Percentiles rank a stretch among this genome's conserved stretches.
phyloP scores from a whole-genome alignment of 53 echinoderm and acorn worm species.

The Holothuria leucospilota region DNA sequence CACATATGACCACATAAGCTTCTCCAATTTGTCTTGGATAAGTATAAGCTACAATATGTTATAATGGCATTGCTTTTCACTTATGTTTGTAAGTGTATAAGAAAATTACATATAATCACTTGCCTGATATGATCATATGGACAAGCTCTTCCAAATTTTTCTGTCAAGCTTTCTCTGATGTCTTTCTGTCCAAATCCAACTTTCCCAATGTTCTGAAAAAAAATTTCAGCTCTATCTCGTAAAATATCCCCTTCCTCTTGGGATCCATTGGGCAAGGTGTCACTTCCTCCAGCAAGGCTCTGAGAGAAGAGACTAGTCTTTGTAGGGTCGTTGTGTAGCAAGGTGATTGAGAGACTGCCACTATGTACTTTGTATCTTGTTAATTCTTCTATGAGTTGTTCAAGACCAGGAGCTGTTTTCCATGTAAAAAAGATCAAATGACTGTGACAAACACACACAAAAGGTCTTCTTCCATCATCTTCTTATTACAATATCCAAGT shows the following conservation, averaged over 20 bases:
- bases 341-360: constrained; percentile 85
- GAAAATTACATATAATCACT: not conserved
- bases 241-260: constrained; percentile 61
- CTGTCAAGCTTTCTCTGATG: constrained; percentile 71
- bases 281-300: constrained; percentile 21
- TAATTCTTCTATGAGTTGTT: constrained; percentile 69
- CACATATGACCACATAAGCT: too few relatives aligned
- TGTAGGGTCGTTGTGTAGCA: constrained; percentile 91
- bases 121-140: constrained; percentile 96
- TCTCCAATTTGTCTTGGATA: too few relatives aligned
- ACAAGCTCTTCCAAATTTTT: constrained; percentile 82
- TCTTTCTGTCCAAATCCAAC: constrained; percentile 81
- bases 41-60: too few relatives aligned
- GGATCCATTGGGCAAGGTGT: constrained; percentile 10
- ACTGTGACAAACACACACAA: too few relatives aligned
- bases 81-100: too few relatives aligned
- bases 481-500: too few relatives aligned
- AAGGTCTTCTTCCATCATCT: too few relatives aligned
- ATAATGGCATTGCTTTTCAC: too few relatives aligned
- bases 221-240: constrained; percentile 68
- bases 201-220: constrained; percentile 79
- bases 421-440: too few relatives aligned
- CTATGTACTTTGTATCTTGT: constrained; percentile 92
- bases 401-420: constrained; percentile 14
- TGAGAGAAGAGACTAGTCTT: constrained; percentile 35